These are phyloP conservation scores for Contarinia nasturtii DNA, from an alignment of 1,140 invertebrate species.

Conservation along the genomic window DNA sequence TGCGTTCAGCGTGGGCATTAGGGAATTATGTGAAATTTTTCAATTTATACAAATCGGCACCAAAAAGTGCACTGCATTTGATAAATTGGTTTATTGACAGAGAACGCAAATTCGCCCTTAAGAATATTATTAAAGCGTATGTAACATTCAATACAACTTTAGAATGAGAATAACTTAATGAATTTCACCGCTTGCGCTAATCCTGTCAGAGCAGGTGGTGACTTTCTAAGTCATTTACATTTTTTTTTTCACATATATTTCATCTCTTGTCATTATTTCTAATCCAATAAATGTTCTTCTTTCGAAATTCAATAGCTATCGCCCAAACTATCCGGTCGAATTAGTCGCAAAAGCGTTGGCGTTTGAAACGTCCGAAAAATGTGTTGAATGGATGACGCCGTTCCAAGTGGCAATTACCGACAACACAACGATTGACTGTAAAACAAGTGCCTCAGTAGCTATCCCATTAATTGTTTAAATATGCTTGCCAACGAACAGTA, in stretches of 20 bases:
- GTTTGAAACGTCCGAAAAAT: constrained; percentile 63
- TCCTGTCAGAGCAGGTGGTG: too few relatives aligned
- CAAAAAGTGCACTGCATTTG: constrained; percentile 88
- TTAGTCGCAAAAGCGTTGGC: constrained; percentile 71
- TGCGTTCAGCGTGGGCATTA: constrained; percentile 77
- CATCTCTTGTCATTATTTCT: too few relatives aligned
- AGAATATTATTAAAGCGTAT: constrained; percentile 88
- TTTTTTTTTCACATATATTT: too few relatives aligned
- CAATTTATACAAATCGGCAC: constrained; percentile 66
- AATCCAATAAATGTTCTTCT: too few relatives aligned
- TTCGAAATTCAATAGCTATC: constrained; percentile 81
- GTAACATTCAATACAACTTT: constrained; percentile 35
- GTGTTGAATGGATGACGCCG: constrained; percentile 67
- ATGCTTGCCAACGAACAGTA: too few relatives aligned
- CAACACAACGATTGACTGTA: constrained; percentile 65
- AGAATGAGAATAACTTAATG: too few relatives aligned
- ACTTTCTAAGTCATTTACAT: not conserved
- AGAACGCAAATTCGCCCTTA: constrained; percentile 77
- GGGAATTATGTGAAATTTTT: constrained; percentile 87
- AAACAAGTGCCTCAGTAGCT: constrained; percentile 43
- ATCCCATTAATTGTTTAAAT: constrained; percentile 26
- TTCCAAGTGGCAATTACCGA: constrained; percentile 60
- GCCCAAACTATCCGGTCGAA: constrained; percentile 68
- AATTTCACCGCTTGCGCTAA: too few relatives aligned
- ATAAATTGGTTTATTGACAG: constrained; percentile 94